Evolutionary conservation across 2,797 vertebrate genomes (phyloP).

Genomic region (Poeciliopsis presidionis): DNA sequence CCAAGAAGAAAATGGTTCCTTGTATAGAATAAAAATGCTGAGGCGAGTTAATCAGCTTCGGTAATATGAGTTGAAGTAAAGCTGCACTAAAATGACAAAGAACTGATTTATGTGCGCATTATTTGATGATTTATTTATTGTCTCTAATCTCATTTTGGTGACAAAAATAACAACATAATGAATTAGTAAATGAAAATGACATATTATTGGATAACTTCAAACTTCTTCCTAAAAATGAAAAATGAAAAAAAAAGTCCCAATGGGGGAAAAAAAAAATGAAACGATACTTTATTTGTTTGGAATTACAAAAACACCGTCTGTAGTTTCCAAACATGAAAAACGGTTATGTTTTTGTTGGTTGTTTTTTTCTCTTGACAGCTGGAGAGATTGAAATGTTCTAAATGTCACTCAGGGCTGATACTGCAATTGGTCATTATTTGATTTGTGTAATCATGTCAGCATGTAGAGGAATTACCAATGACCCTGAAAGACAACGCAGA

Average conservation of each 20-base stretch:
- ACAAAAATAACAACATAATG: neutral
- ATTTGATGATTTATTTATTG: neutral
- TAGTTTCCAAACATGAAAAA: neutral
- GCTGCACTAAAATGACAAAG: neutral
- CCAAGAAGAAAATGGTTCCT: neutral
- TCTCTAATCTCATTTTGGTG: neutral
- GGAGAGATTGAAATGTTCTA: neutral
- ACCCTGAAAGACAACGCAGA: neutral
- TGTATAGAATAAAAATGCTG: neutral
- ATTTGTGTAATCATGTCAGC: constrained; percentile 1
- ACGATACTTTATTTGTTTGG: neutral
- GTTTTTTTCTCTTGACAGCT: neutral
- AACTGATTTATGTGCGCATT: neutral
- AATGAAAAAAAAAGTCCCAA: no score
- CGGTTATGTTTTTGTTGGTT: no score
- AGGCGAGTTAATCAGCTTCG: neutral
- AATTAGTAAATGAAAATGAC: neutral
- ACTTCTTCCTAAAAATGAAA: neutral
- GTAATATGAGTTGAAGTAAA: neutral
- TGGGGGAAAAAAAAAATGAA: neutral
- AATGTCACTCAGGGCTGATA: neutral
- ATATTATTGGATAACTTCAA: neutral
- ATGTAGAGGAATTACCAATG: constrained; percentile 4
- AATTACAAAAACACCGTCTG: neutral
- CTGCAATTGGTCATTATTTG: neutral